phyloP scores from a whole-genome alignment of 1,140 invertebrate species.

The Orchestia grillus region DNA sequence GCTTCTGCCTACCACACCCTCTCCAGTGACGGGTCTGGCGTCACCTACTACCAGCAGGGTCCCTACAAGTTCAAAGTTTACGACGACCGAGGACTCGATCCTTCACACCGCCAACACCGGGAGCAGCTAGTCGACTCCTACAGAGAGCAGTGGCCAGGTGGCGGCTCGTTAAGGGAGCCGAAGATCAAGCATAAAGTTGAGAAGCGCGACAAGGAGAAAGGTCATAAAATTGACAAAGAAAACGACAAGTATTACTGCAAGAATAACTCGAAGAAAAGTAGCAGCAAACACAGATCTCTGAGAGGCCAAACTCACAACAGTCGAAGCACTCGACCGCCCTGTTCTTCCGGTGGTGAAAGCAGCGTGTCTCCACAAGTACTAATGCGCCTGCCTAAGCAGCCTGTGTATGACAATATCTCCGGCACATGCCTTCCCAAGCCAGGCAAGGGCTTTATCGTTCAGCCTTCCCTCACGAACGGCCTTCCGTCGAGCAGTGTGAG shows the following conservation, averaged over 20 bases:
- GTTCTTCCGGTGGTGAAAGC: neutral
- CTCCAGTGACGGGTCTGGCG: neutral
- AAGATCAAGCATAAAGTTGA: neutral
- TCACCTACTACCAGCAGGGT: conserved; percentile 13
- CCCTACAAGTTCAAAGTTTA: conserved; percentile 24
- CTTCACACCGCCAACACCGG: neutral
- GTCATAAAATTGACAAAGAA: conserved; percentile 23
- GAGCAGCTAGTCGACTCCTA: neutral
- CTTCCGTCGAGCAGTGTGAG: neutral
- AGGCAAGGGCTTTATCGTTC: neutral
- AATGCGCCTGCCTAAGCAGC: neutral
- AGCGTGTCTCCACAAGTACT: neutral
- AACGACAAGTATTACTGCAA: conserved; percentile 51
- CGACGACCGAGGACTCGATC: conserved; percentile 40
- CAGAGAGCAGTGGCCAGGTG: conserved; percentile 24
- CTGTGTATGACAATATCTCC: conserved; percentile 19
- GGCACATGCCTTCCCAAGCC: neutral
- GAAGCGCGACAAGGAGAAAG: conserved; percentile 43
- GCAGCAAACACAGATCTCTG: conserved; percentile 13
- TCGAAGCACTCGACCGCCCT: neutral
- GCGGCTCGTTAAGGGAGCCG: neutral
- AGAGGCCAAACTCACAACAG: neutral
- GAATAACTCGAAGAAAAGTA: conserved; percentile 18
- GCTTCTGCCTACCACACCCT: conserved; percentile 9
- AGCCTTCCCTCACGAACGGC: neutral